Evolutionary conservation across 2,888 invertebrate genomes (phyloP), one percentile per base, ranked within the genome.

Genomic region (Conchocele bisecta): DNA sequence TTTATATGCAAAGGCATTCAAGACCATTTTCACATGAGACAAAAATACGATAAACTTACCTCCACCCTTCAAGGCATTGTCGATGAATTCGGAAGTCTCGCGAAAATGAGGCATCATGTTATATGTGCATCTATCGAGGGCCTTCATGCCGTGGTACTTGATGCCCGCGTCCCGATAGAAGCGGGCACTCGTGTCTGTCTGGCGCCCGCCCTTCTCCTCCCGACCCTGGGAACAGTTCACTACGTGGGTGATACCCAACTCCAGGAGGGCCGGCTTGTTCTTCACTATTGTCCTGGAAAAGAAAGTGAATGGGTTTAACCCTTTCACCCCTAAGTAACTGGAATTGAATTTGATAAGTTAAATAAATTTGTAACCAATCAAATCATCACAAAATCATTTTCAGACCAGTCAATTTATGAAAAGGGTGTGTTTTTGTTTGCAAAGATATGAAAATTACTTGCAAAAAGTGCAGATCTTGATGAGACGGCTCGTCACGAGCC

Each of bases 181-280:
- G 58, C 94, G 92, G 86, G 94, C 93, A 84, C 94, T 94, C 1
- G 97, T 97, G 88, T 96, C 94, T 50, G 96, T 96, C 91, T 95
- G 95, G 4, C 94, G 86, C 51, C 88, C 82, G 51, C 83, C 84
- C 42, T 74, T 79, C n/a, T n/a, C n/a, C n/a, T n/a, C n/a, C 75
- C 93, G 93, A 53, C 96, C 96, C 91, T 96, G 95, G 3, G 96
- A 96, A 35, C 95, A 95, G 91, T 97, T 97, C 42, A 97, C 92
- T 17, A 97, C 94, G 89, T 97, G 96, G 79, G 96, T 96, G 66
- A 97, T 94, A 46, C 96, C 95, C 92, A 96, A 93, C 72, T 94
- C 93, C 79, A 93, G 92, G 74, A 97, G 92, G 88, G 94, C 95
- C 6, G 93, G 92, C 90, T 95, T 95, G 90, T 95, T 95, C 91